Evolutionary conservation across 2,888 invertebrate species (phyloP).

Genomic region (Plutella xylostella): DNA sequence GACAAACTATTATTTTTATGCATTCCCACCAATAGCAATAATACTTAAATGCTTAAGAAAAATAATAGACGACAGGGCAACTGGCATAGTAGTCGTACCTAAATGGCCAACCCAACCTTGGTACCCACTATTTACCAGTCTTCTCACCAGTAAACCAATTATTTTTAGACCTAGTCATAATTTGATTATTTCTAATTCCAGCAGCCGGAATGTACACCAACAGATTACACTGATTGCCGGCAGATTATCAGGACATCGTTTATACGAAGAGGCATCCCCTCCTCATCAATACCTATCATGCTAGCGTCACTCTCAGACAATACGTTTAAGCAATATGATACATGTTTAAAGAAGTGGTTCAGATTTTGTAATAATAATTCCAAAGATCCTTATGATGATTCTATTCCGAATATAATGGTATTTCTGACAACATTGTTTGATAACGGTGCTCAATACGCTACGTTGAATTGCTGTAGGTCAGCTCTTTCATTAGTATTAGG

Average conservation of each 20-base stretch:
- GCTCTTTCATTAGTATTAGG: conserved; percentile 1
- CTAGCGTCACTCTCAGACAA: conserved; percentile 13
- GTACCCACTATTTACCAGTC: neutral
- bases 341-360: conserved; percentile 16
- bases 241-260: conserved; percentile 14
- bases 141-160: neutral
- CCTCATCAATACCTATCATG: conserved; percentile 12
- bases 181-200: conserved; percentile 14
- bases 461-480: neutral
- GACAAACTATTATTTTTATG: conserved; percentile 11
- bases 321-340: conserved; percentile 12
- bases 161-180: conserved; percentile 11
- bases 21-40: conserved; percentile 15
- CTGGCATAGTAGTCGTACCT: conserved; percentile 12
- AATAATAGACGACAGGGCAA: conserved; percentile 12
- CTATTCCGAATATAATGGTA: neutral
- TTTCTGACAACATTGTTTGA: neutral
- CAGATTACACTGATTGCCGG: conserved; percentile 1
- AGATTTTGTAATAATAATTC: conserved; percentile 6
- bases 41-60: conserved; percentile 12
- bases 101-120: neutral
- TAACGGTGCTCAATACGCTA: neutral
- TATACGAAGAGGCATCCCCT: conserved; percentile 7
- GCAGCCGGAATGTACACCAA: conserved; percentile 12
- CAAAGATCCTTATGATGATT: conserved; percentile 1